A percentile compares a stretch with the other conserved stretches of the same genome.
Conservation (phyloP, 2,797 vertebrate species). For the Schizothorax lantsangensis region DNA sequence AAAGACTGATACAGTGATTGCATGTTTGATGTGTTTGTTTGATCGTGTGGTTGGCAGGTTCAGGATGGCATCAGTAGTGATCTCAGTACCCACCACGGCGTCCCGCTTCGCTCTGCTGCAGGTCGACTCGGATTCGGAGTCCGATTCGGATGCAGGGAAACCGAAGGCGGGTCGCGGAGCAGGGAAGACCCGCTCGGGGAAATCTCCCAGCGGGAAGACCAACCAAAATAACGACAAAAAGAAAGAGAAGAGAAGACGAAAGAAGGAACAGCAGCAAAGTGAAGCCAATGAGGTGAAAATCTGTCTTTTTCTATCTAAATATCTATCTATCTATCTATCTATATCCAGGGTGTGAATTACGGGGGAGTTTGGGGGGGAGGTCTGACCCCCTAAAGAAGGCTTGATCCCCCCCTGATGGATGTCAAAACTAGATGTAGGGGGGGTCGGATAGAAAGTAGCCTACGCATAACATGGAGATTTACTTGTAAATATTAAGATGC, state of each 20-base stretch:
- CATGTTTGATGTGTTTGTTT: neutral
- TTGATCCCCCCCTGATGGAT: too few relatives aligned
- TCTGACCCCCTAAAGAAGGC: too few relatives aligned
- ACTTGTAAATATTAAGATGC: too few relatives aligned
- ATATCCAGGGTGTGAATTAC: too few relatives aligned
- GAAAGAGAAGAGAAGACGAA: conserved; percentile 91
- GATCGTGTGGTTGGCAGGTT: conserved; percentile 15
- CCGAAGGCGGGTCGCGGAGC: conserved; percentile 73
- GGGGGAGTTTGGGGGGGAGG: too few relatives aligned
- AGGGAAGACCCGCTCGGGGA: conserved; percentile 79
- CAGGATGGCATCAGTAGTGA: conserved; percentile 86
- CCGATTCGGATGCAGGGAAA: conserved; percentile 86
- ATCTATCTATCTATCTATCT: neutral
- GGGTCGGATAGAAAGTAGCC: too few relatives aligned
- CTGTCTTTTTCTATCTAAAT: neutral
- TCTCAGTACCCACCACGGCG: conserved; percentile 89
- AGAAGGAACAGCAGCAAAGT: conserved; percentile 91
- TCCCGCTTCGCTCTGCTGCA: conserved; percentile 94
- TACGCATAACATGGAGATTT: too few relatives aligned
- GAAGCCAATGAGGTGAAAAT: conserved; percentile 89
- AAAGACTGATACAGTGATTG: neutral
- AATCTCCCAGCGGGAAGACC: conserved; percentile 76
- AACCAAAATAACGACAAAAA: conserved; percentile 85
- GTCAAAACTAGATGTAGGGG: too few relatives aligned
- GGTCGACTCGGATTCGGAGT: conserved; percentile 89